Conservation (phyloP, 2,888 invertebrate species). For the Icerya purchasi region DNA sequence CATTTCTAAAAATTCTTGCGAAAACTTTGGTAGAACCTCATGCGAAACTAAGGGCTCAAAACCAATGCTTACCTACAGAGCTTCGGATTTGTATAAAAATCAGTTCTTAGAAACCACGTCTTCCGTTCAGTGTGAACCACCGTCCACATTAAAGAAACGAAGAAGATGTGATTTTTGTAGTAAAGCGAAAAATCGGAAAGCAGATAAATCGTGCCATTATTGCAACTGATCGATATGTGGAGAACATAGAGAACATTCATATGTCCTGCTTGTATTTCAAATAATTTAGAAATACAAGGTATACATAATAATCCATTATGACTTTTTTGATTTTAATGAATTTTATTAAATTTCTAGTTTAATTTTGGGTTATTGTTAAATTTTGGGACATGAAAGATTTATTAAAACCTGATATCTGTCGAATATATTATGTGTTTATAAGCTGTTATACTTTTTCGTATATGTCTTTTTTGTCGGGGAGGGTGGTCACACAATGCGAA, state of each 20-base stretch:
- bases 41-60: not conserved
- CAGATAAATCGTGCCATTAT: not conserved
- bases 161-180: not conserved
- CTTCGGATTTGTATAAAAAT: not conserved
- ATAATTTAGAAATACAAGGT: not conserved
- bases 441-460: no score
- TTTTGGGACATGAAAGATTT: no score
- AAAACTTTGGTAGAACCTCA: not conserved
- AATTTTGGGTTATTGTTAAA: no score
- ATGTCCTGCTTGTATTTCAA: not conserved
- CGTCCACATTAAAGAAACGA: not conserved
- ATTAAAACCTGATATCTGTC: no score
- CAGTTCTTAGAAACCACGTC: not conserved
- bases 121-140: not conserved
- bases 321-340: no score
- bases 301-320: no score
- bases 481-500: no score
- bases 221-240: not conserved
- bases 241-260: not conserved
- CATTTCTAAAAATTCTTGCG: not conserved
- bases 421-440: no score
- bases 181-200: not conserved
- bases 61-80: not conserved
- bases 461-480: no score
- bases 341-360: no score